A percentile compares a stretch with the other conserved stretches of the same genome.
These are phyloP conservation scores for Hippopotamus amphibius DNA, from an alignment of 2,113 vertebrate species.

Conservation along the genomic window DNA sequence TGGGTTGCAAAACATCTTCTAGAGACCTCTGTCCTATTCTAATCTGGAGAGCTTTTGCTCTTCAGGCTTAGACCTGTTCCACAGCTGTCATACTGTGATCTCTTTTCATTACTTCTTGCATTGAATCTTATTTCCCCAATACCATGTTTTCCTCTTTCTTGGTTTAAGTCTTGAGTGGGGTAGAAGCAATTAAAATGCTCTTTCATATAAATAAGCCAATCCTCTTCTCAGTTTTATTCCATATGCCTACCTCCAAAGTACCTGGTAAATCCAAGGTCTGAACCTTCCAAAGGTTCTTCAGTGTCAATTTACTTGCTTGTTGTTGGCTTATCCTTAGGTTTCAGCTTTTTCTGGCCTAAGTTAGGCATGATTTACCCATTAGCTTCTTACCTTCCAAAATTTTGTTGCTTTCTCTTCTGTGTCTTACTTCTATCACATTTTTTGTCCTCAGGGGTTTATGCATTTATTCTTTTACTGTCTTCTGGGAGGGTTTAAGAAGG, in stretches of 20 bases:
- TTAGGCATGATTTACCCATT: slow-evolving; percentile 29
- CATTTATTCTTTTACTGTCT: slow-evolving; percentile 31
- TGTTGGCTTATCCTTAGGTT: neutral
- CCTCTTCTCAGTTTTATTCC: neutral
- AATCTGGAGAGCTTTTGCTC: slow-evolving; percentile 1
- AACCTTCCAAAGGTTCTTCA: slow-evolving; percentile 31
- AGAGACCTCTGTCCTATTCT: neutral
- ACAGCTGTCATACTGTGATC: neutral
- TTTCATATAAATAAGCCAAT: slow-evolving; percentile 32
- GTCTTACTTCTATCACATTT: neutral
- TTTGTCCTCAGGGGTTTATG: neutral
- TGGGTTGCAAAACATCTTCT: neutral
- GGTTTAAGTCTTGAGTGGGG: neutral
- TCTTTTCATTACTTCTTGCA: neutral
- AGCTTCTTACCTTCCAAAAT: slow-evolving; percentile 44
- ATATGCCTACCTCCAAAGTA: slow-evolving; percentile 25
- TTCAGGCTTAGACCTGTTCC: neutral
- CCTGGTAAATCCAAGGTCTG: slow-evolving; percentile 20
- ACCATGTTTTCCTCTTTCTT: neutral
- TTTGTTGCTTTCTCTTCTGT: slow-evolving; percentile 12
- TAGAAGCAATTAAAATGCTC: neutral
- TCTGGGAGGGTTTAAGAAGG: slow-evolving; percentile 15
- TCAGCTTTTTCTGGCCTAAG: slow-evolving; percentile 27
- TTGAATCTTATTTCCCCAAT: slow-evolving; percentile 29
- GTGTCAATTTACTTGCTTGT: slow-evolving; percentile 3